Evolutionary conservation across 23 tunicate genomes (phyloP), one percentile per base, ranked within the genome.

Genomic region (Clavelina lepadiformis): DNA sequence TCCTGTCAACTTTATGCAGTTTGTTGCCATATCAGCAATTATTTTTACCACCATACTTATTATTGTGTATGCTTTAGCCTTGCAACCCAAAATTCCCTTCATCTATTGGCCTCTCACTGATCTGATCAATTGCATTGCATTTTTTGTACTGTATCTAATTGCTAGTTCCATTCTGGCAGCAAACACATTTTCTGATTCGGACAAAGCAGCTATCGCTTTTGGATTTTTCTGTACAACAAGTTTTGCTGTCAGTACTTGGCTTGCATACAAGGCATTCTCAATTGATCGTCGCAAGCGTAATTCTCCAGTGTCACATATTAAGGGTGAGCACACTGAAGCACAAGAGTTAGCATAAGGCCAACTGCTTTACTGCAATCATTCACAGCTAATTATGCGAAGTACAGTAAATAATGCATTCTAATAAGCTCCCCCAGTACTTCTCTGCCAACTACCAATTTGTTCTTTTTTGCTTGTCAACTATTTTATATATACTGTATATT

Each of bases 71-170:
- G 82, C 69, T 3, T 68, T 83, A 33, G 37, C 33, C 21, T 29
- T 83, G 23, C 65, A 75, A 1, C 46, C 22, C 35, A 75, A 75
- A 68, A 20, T 79, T 38, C 46, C 33, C 36, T 29, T 83, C 38
- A 60, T 83, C 46, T 59, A 83, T 44, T 83, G 91, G 91, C 76
- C 71, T 5, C 31, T 68, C 45, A 83, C 76, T 15, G 91, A 83
- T 31, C 32, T 75, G 5, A 60, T 75, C 33, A 60, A 59, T 61
- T 35, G 44, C 38, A 60, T 50, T 0, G 0, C 68, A 0, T 73
- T 28, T 50, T 33, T 47, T 58, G 25, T 83, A 5, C 38, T 75
- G 24, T 61, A 78, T 33, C 1, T 75, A 2, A 68, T 83, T 67
- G 72, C 70, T 0, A 68, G 82, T 35, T 55, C 31, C 18, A 8